Base-by-base conservation (phyloP, 2,888 invertebrate species). In the Conistra vaccinii region DNA sequence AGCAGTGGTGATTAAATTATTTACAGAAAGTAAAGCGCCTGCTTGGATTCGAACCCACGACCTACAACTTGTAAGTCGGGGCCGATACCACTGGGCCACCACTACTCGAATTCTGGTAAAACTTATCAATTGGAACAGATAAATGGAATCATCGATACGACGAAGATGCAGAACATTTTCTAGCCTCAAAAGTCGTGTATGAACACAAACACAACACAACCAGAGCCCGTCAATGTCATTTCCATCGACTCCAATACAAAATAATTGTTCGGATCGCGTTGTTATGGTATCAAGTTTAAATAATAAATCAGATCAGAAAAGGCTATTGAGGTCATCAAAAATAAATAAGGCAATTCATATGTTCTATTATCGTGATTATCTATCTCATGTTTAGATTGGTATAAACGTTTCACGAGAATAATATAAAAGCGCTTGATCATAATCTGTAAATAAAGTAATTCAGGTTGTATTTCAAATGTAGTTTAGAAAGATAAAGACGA, bases 211-310 rank as follows among this genome's bases (percentile, higher is more conserved):
- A 76, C 2, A 51, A 39, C 42, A 14, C 20, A 45, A 63, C 12
- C 32, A 35, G 42, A 65, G n/a, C 6, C 26, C 42, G 65, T 61
- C 78, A 69, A 80, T 78, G 78, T 69, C 79, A 78, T 83, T 57
- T 78, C 42, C 42, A 80, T 83, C 55, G 61, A 78, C 48, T 57
- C 42, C 29, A 78, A 78, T 78, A 67, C 76, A 78, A 51, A 45
- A 53, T 83, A 78, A 78, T 77, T 65, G 58, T 58, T 29, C 29
- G 1, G 45, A 65, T 76, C 48, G 20, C 26, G 58, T 68, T 76
- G 58, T 55, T 55, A 58, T 60, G 45, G 20, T 48, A 76, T 77
- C 77, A 55, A 32, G 67, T 53, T 23, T 58, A 26, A 72, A 66
- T 66, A 66, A 69, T 57, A 57, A n/a, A 39, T 39, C 35, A 35